Conservation (phyloP, 2,113 vertebrate genomes). For the Ciconia stormi region DNA sequence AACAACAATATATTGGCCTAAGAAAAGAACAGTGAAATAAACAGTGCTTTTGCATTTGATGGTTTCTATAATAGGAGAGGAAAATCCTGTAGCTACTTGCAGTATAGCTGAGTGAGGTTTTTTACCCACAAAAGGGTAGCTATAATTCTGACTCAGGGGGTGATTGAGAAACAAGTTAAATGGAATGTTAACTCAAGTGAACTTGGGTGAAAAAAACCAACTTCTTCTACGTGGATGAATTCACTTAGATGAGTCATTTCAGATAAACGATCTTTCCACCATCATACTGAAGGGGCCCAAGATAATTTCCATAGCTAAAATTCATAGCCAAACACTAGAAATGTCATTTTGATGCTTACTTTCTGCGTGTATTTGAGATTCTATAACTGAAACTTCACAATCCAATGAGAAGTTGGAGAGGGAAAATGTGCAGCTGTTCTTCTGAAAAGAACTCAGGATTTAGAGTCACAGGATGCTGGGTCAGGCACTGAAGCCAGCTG, state of each 20-base stretch:
- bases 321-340: background rate
- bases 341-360: background rate
- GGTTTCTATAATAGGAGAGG: background rate
- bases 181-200: background rate
- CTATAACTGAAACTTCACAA: background rate
- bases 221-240: background rate
- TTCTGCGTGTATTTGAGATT: background rate
- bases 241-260: background rate
- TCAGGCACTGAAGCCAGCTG: background rate
- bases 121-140: background rate
- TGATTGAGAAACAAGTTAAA: background rate
- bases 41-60: background rate
- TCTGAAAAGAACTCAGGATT: background rate
- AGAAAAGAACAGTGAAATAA: background rate
- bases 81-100: background rate
- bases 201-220: background rate
- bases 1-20: background rate
- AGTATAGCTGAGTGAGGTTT: background rate
- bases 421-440: background rate
- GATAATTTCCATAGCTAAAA: background rate
- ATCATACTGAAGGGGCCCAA: background rate
- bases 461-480: background rate
- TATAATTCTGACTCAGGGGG: background rate
- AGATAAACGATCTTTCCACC: background rate
- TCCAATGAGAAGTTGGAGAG: background rate